phyloP scores from a whole-genome alignment of 2,113 vertebrate genomes.

The Carassius carassius region DNA sequence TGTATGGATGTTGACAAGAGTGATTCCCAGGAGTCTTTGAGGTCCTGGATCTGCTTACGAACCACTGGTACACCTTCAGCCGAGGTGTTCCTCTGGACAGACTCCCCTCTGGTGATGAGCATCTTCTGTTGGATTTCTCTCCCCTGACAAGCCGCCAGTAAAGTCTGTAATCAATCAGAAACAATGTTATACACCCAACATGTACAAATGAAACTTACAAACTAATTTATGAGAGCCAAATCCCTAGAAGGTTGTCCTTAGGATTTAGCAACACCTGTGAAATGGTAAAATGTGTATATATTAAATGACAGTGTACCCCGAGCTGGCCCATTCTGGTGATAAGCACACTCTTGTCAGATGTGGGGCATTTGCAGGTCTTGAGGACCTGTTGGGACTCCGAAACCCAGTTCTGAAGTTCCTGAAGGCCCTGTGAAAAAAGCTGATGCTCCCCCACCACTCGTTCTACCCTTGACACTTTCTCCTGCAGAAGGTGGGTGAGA shows the following conservation, averaged over 20 bases:
- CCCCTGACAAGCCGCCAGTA: conserved; percentile 88
- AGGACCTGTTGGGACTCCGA: conserved; percentile 85
- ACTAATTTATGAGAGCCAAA: not conserved
- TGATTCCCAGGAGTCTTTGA: conserved; percentile 91
- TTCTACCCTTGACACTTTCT: conserved; percentile 91
- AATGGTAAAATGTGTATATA: not conserved
- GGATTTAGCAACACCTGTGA: no score
- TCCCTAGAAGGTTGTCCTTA: not conserved
- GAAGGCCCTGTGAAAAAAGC: conserved; percentile 86
- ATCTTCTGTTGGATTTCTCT: conserved; percentile 97
- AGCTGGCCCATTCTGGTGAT: conserved; percentile 91
- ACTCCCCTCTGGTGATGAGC: conserved; percentile 88
- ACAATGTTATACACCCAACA: not conserved
- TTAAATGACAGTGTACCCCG: conserved; percentile 77
- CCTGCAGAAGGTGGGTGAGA: conserved; percentile 69
- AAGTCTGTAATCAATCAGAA: conserved; percentile 71
- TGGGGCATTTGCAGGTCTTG: conserved; percentile 84
- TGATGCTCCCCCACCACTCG: conserved; percentile 89
- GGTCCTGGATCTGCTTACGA: conserved; percentile 85
- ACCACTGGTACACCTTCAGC: conserved; percentile 85
- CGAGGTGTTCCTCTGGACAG: conserved; percentile 91
- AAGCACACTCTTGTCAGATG: conserved; percentile 86
- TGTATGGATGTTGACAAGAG: conserved; percentile 87
- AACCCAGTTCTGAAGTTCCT: conserved; percentile 93
- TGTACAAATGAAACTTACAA: not conserved